These are phyloP conservation scores for Andrena flavipes DNA, from an alignment of 2,888 invertebrate genomes.

Conservation along the genomic window DNA sequence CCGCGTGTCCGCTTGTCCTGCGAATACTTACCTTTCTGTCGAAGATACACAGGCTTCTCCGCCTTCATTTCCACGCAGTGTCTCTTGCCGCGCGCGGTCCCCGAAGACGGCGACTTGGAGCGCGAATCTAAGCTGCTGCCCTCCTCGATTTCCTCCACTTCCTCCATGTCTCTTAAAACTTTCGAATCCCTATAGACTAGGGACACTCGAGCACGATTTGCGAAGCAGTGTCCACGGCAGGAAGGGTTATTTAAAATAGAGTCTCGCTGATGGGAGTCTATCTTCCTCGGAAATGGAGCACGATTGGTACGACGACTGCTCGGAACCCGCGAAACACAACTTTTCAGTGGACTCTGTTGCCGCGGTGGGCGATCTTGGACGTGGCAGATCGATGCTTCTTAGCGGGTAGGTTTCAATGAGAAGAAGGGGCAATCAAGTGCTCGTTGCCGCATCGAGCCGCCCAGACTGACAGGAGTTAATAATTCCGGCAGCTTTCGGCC, in stretches of 20 bases:
- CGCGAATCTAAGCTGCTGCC: slow-evolving; percentile 4
- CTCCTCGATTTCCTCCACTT: slow-evolving; percentile 53
- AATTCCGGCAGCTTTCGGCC: slow-evolving; percentile 62
- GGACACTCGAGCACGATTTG: not conserved
- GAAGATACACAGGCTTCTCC: slow-evolving; percentile 78
- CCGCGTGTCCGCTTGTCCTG: no score
- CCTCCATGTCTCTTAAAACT: slow-evolving; percentile 35
- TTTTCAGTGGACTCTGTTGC: no score
- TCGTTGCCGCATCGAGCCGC: slow-evolving; percentile 59
- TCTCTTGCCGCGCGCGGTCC: slow-evolving; percentile 44
- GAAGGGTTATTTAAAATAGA: not conserved
- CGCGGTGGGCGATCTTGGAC: slow-evolving; percentile 12
- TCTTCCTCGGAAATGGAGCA: no score
- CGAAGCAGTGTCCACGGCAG: not conserved
- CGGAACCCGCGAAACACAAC: not conserved
- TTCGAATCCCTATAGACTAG: not conserved
- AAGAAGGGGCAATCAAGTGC: slow-evolving; percentile 50
- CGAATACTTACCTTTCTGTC: slow-evolving; percentile 78
- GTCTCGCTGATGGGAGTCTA: no score
- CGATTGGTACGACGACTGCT: not conserved
- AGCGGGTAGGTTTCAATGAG: slow-evolving; percentile 25
- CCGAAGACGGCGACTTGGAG: slow-evolving; percentile 23
- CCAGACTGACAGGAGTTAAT: slow-evolving; percentile 66
- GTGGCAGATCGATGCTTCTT: slow-evolving; percentile 10
- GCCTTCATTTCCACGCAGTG: slow-evolving; percentile 71